Conservation (phyloP, 2,797 vertebrate species). For the Parauchenoglanis ngamensis region DNA sequence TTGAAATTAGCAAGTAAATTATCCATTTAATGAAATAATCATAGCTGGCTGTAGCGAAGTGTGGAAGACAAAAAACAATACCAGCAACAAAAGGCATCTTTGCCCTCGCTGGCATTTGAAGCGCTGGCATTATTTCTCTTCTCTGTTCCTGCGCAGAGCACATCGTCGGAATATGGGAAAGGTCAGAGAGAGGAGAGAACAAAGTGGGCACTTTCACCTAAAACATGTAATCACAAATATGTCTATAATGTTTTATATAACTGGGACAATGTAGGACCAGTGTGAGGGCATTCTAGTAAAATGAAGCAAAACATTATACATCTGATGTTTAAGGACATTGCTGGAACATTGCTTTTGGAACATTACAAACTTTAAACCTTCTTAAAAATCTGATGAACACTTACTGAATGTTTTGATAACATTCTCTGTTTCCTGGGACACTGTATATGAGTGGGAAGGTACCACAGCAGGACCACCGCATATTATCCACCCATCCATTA, state of each 20-base stretch:
- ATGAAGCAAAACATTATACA: neutral
- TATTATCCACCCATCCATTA: neutral
- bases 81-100: constrained; percentile 20
- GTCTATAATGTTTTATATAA: neutral
- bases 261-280: neutral
- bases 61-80: constrained; percentile 1
- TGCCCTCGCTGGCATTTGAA: constrained; percentile 35
- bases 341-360: neutral
- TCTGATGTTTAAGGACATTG: neutral
- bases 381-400: neutral
- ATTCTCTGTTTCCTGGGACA: neutral
- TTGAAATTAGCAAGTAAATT: neutral
- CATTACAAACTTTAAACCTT: neutral
- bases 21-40: neutral
- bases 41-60: constrained; percentile 22
- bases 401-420: neutral
- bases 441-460: neutral
- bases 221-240: neutral
- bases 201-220: neutral
- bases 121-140: constrained; percentile 25
- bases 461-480: neutral
- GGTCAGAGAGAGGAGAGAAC: neutral
- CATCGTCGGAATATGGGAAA: neutral
- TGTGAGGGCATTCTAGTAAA: neutral
- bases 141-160: neutral